A percentile compares a stretch with the other conserved stretches of the same genome.
phyloP scores from a whole-genome alignment of 2,113 vertebrate genomes.

The Cyrtonyx montezumae region DNA sequence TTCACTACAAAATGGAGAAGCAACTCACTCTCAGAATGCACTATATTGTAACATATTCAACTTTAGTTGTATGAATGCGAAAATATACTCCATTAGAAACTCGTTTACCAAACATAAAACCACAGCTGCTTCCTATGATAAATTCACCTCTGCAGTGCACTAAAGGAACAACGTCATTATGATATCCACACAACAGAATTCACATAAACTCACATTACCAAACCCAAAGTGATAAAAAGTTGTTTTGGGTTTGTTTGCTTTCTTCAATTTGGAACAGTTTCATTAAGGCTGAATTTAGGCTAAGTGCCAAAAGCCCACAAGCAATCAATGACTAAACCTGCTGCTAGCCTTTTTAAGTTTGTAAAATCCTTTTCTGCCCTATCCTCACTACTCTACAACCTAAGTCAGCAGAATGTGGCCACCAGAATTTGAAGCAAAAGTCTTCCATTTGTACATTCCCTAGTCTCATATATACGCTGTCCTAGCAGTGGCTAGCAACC shows the following conservation, averaged over 20 bases:
- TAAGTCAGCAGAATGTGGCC: background rate
- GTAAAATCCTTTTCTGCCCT: background rate
- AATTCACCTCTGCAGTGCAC: background rate
- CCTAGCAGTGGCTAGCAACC: background rate
- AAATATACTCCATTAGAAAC: background rate
- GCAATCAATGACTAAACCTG: background rate
- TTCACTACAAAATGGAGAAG: background rate
- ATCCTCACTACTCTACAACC: accelerated
- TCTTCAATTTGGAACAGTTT: background rate
- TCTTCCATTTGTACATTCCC: background rate
- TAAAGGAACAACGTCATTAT: background rate
- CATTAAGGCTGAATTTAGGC: background rate
- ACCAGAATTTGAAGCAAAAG: background rate
- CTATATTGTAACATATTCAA: background rate
- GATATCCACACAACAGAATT: background rate
- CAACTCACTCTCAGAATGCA: background rate
- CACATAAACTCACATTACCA: background rate
- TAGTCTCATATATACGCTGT: background rate
- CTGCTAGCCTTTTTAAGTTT: background rate
- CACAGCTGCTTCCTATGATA: background rate
- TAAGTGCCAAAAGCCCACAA: background rate
- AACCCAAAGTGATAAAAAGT: background rate
- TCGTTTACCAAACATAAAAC: background rate
- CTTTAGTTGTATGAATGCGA: background rate
- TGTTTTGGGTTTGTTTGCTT: background rate